Evolutionary conservation across 2,888 invertebrate genomes (phyloP), one percentile per base, ranked within the genome.

Genomic region (Colostygia pectinataria): DNA sequence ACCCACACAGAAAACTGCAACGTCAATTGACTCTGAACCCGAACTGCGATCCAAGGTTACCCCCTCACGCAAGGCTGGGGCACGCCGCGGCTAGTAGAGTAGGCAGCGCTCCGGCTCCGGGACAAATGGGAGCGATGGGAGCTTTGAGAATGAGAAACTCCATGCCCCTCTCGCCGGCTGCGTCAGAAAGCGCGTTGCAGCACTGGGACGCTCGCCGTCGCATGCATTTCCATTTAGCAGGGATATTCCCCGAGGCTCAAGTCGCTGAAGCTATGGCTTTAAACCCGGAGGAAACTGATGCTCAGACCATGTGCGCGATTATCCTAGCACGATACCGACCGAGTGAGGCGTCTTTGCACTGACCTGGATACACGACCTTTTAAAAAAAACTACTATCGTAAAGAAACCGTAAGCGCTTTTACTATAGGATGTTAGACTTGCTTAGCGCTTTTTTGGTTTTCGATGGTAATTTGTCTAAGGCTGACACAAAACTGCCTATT

Each of bases 241-340:
- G 95, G 42, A 94, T 98, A 48, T 99, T 99, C 83, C 97, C 97
- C 0, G 96, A 96, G 70, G 94, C 95, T 59, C 95, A 97, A 71
- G 98, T 98, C n/a, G 92, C 93, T 40, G 93, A 94, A 40, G 98
- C 96, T 0, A 96, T 99, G 96, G 93, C 94, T 55, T 89, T 95
- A 59, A 94, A 96, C 83, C 98, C 98, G 0, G 95, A 96, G 37
- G 97, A 97, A 78, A 96, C 94, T 14, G 95, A 97, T 81, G 95
- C 98, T 6, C 96, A 97, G 80, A 94, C 93, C 65, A 96, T 98
- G 77, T 98, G 98, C 83, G 95, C 96, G 25, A 94, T 95, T 55
- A 96, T 97, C 61, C 85, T 97, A 64, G 92, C 93, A 52, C 94
- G 96, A 91, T 95, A 87, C 75, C 75, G 86, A n/a, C 89, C 89